phyloP scores from a whole-genome alignment of 2,888 invertebrate species.

The Pseudococcus jackbeardsleyi region DNA sequence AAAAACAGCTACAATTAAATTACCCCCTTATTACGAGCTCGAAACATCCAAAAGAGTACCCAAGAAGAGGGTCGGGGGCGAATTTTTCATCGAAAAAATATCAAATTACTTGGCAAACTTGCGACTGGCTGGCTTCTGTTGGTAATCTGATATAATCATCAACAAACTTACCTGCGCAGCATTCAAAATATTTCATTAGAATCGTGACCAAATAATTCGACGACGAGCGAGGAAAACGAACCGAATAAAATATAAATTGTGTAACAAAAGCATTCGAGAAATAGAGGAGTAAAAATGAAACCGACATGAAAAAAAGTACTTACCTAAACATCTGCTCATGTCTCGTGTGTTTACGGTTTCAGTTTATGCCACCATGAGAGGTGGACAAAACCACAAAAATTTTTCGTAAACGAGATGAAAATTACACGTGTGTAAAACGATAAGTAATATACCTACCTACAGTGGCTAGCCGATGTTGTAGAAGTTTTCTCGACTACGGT shows the following conservation, averaged over 20 bases:
- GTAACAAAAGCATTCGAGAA: not conserved
- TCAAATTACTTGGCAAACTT: not conserved
- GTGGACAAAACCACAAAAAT: not conserved
- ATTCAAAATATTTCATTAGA: not conserved
- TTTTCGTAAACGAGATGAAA: not conserved
- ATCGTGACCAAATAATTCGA: not conserved
- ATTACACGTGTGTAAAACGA: conserved; percentile 1
- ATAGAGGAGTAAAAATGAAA: not conserved
- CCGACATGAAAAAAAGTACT: not conserved
- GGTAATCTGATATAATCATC: not conserved
- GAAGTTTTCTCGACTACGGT: not conserved
- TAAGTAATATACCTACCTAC: no score
- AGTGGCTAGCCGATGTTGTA: not conserved
- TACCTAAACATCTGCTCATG: not conserved
- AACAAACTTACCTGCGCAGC: not conserved
- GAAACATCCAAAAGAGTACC: no score
- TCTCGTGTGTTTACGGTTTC: not conserved
- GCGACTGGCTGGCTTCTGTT: not conserved
- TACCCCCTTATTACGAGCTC: no score
- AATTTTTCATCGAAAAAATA: not conserved
- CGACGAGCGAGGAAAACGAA: not conserved
- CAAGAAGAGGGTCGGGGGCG: no score
- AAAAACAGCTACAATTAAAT: no score
- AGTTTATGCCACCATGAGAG: not conserved
- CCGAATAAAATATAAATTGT: not conserved